Base-by-base conservation (phyloP, 92 coral and sea anemone genomes). In the Epizoanthus ramosus region DNA sequence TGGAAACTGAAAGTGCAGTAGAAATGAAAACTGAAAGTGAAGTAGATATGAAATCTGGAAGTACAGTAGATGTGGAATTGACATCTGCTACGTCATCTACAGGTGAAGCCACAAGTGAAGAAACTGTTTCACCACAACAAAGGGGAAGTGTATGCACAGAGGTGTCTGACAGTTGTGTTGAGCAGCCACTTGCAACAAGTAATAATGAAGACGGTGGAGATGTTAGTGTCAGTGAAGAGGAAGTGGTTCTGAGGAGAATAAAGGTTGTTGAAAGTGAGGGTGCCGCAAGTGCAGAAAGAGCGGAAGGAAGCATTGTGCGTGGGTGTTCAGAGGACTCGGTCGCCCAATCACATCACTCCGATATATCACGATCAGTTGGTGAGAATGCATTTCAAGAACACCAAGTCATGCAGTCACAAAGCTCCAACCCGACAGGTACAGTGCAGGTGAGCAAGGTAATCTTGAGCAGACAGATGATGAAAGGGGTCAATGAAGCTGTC, bases 231-330 rank as follows among this genome's bases (percentile, higher is more conserved):
- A 75, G 80, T 57, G 68, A 75, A 33, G 80, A 75, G 45, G 80
- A 75, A 8, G 56, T 75, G 18, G 80, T 75, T 37, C 19, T 77
- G 45, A 50, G 70, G 1, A 77, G 82, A 63, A 77, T 76, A 22
- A 76, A 33, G 22, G 70, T 77, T 59, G 71, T 22, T 19, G 47
- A 10, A 43, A 77, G 82, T 59, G 82, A 77, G 53, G 82, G 8
- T 16, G 52, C 28, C 14, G 22, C 41, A 13, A 24, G 54, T 65
- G 13, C 57, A 39, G 23, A 7, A 50, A 50, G 54, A 50, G 15
- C 54, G 0, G 70, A 25, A 31, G 31, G 64, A 74, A 16, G 16
- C 41, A 54, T 12, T 37, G 33, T 37, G 63, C 41, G 21, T 59
- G 70, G 6, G 14, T 10, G 25, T 60, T 57, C 39, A 18, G 45